These are phyloP conservation scores for Panthera leo DNA, from an alignment of 2,113 vertebrate genomes.

Conservation along the genomic window DNA sequence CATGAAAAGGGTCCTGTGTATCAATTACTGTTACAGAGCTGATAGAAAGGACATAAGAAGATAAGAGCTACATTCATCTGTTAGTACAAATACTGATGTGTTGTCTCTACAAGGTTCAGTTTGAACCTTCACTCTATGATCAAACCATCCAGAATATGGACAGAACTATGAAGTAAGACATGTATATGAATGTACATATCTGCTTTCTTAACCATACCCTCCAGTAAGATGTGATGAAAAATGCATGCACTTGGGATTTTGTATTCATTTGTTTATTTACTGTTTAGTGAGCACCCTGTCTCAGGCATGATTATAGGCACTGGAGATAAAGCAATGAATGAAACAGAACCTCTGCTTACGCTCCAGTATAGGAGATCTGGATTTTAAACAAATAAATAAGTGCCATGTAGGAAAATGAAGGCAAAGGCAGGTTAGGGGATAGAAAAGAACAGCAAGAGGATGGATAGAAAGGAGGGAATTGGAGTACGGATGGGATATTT, in stretches of 20 bases:
- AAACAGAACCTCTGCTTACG: not conserved
- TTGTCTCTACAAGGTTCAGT: not conserved
- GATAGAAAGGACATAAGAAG: not conserved
- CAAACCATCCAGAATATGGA: not conserved
- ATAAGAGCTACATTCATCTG: not conserved
- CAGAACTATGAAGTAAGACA: not conserved
- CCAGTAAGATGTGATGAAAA: not conserved
- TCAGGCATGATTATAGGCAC: not conserved
- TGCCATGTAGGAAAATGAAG: not conserved
- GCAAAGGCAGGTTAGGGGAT: not conserved
- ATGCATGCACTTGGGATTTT: not conserved
- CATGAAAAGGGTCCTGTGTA: not conserved
- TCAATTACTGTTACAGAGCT: not conserved
- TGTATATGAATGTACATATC: not conserved
- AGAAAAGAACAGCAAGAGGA: not conserved
- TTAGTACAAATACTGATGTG: not conserved
- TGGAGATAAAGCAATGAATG: not conserved
- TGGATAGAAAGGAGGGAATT: not conserved
- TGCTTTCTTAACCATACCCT: not conserved
- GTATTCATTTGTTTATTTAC: not conserved
- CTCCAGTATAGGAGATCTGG: not conserved
- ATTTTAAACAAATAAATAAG: not conserved
- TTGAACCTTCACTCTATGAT: not conserved
- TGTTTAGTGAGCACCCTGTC: not conserved
- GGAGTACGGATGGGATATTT: not conserved